These are phyloP conservation scores for Piaya cayana DNA, from an alignment of 2,113 vertebrate species.

Conservation along the genomic window DNA sequence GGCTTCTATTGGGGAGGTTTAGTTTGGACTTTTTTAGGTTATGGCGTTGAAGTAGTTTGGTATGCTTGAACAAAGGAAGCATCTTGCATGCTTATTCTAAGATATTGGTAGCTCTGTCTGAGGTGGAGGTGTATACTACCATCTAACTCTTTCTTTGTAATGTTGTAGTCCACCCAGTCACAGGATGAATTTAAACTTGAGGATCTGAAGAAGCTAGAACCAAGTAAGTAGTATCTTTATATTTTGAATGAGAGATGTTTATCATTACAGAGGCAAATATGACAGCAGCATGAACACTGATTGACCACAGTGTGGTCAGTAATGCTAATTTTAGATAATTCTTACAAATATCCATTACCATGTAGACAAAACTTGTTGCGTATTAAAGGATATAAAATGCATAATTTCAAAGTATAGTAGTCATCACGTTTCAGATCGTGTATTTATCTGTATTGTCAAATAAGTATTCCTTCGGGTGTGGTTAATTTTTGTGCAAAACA, in stretches of 20 bases:
- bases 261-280: background rate
- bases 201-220: conserved; percentile 96
- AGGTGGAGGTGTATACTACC: background rate
- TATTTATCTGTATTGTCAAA: background rate
- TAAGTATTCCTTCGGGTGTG: background rate
- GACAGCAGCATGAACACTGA: background rate
- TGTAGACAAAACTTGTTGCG: background rate
- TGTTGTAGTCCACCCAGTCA: conserved; percentile 86
- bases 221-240: conserved; percentile 80
- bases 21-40: background rate
- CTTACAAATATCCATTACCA: background rate
- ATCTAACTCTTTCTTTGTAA: conserved; percentile 44
- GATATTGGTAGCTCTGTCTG: background rate
- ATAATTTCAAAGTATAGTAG: background rate
- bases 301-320: background rate
- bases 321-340: background rate
- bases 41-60: background rate
- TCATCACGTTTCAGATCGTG: background rate
- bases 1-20: background rate
- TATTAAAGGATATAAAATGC: background rate
- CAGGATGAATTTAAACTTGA: conserved; percentile 95
- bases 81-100: background rate
- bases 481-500: background rate
- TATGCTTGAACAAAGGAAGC: background rate
- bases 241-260: background rate